Conservation (phyloP, 2,797 vertebrate genomes). For the Tenualosa ilisha region DNA sequence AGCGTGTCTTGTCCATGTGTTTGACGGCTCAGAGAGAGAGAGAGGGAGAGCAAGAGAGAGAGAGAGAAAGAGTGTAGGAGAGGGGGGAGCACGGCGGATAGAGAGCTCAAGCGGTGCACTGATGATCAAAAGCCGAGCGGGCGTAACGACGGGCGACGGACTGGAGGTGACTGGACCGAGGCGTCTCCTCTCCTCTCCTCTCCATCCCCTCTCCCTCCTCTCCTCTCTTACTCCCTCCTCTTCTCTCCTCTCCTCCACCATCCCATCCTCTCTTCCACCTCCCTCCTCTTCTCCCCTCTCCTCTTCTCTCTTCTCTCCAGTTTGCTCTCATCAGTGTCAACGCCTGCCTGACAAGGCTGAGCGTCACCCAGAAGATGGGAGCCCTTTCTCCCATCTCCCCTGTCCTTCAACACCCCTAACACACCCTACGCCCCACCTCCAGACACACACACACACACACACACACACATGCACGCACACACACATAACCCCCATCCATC, state of each 20-base stretch:
- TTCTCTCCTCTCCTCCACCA: constrained; percentile 35
- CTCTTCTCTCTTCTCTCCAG: constrained; percentile 49
- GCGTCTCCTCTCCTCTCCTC: constrained; percentile 48
- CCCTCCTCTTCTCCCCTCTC: constrained; percentile 54
- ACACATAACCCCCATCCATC: constrained; percentile 11
- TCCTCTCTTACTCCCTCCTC: constrained; percentile 65
- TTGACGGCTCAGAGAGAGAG: constrained; percentile 30
- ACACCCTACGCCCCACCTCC: constrained; percentile 23
- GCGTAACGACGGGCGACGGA: constrained; percentile 52
- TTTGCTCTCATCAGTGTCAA: constrained; percentile 73
- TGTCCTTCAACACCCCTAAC: constrained; percentile 12
- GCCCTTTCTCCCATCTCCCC: constrained; percentile 34
- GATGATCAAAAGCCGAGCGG: constrained; percentile 69
- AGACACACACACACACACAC: constrained; percentile 20
- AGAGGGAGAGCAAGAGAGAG: neutral
- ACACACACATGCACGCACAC: constrained; percentile 14
- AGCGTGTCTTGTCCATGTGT: constrained; percentile 24
- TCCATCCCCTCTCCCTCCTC: neutral
- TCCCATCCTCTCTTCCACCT: constrained; percentile 46
- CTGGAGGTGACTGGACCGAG: constrained; percentile 62
- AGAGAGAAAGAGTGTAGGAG: neutral
- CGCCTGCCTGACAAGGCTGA: constrained; percentile 53
- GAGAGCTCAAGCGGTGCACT: constrained; percentile 45
- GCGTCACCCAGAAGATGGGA: constrained; percentile 49
- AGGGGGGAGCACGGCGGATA: constrained; percentile 24